A percentile compares a stretch with the other conserved stretches of the same genome.
These are phyloP conservation scores for Dryococelus australis DNA, from an alignment of 2,888 invertebrate genomes.

Conservation along the genomic window DNA sequence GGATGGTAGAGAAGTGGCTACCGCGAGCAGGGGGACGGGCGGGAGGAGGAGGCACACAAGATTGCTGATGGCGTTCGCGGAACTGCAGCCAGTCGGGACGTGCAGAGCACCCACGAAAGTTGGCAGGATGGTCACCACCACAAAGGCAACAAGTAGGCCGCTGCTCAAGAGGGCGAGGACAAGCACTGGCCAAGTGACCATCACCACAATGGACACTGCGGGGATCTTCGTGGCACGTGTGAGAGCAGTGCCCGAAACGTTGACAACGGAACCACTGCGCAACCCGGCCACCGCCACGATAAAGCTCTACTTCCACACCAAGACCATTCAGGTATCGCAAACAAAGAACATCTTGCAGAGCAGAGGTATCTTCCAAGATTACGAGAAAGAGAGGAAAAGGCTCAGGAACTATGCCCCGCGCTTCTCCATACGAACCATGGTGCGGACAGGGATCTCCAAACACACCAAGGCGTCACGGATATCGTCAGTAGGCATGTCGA, in stretches of 20 bases:
- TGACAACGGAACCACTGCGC: background rate
- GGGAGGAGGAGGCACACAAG: background rate
- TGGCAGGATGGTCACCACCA: background rate
- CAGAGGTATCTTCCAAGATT: background rate
- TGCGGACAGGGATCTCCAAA: background rate
- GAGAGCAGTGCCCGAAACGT: background rate
- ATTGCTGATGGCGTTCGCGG: background rate
- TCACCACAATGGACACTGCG: background rate
- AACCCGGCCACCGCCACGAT: background rate
- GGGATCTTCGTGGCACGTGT: background rate
- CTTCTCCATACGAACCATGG: background rate
- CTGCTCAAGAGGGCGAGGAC: background rate
- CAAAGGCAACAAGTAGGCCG: background rate
- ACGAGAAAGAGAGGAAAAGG: background rate
- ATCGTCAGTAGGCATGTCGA: background rate
- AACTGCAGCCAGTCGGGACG: background rate
- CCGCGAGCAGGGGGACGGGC: background rate
- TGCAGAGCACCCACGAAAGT: background rate
- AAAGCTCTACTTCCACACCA: background rate
- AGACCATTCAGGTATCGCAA: background rate
- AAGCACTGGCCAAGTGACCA: background rate
- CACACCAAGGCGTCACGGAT: background rate
- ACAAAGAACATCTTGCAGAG: background rate
- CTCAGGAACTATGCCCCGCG: background rate
- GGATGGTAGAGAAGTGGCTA: background rate